Evolutionary conservation across 2,888 invertebrate species (phyloP), one percentile per base, ranked within the genome.

Genomic region (Xanthorhoe spadicearia): DNA sequence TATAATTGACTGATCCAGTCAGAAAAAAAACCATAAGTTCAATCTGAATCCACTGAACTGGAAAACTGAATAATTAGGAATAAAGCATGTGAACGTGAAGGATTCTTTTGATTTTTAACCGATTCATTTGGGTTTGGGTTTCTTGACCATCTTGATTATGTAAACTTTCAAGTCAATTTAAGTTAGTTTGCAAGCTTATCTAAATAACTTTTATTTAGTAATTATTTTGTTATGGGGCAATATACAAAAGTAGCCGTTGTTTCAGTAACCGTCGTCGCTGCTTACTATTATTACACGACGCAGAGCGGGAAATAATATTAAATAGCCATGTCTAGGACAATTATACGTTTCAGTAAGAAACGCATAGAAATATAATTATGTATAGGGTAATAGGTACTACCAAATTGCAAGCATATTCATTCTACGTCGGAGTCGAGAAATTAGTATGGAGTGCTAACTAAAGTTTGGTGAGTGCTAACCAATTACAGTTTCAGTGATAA

Each of bases 201-300:
- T 15, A n/a, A 46, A n/a, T 46, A 38, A 43, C 18, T 56, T 57
- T 58, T 55, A 28, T 58, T 55, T 50, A 4, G 10, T 15, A 46
- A 10, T 35, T 6, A 53, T 67, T 61, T 32, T 69, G 69, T 61
- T 56, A 84, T 84, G 83, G 71, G 74, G 74, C 80, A 80, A 68
- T 69, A 77, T 43, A 58, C 77, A 17, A 84, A 83, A 71, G 75
- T 79, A 50, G 61, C 81, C 9, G 59, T 80, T 10, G 75, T 84
- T 55, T 76, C 81, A n/a, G 75, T 83, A 2, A 69, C 77, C 2
- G 79, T 83, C 23, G 80, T 83, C 0, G 78, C 79, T 35, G 78
- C 77, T 18, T 85, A 85, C 59, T 80, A 83, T 75, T 79, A 74
- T 62, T 80, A 79, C 55, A 64, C 76, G n/a, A 75, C 69, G n/a